Percentiles rank a stretch among this genome's conserved stretches.
These are phyloP conservation scores for Ormyrus nitidulus DNA, from an alignment of 2,888 invertebrate species.

Conservation along the genomic window DNA sequence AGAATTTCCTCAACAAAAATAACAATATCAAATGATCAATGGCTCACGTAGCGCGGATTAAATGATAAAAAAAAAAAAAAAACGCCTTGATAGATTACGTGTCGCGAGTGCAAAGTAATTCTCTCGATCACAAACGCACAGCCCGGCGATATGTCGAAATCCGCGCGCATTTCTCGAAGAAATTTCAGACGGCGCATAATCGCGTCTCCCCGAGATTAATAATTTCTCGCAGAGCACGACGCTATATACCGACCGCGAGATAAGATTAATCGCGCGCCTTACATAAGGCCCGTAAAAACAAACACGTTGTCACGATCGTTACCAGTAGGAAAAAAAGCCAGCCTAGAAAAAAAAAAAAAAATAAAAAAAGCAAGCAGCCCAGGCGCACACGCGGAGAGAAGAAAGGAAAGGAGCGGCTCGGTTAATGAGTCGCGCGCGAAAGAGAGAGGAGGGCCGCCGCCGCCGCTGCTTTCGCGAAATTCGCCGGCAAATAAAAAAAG, in stretches of 20 bases:
- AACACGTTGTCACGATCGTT: slow-evolving; percentile 28
- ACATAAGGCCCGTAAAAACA: slow-evolving; percentile 40
- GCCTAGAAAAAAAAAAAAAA: neutral
- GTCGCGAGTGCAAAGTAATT: neutral
- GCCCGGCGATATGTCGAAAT: too few relatives aligned
- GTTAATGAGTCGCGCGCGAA: slow-evolving; percentile 11
- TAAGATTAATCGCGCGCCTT: slow-evolving; percentile 42
- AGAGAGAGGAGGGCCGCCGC: neutral
- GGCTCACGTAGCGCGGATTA: too few relatives aligned
- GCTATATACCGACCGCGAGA: slow-evolving; percentile 2
- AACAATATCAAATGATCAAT: too few relatives aligned
- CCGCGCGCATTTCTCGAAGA: neutral
- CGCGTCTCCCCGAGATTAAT: slow-evolving; percentile 27
- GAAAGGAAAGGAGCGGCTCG: slow-evolving; percentile 13
- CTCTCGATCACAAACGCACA: too few relatives aligned
- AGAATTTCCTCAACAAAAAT: too few relatives aligned
- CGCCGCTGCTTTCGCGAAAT: slow-evolving; percentile 8
- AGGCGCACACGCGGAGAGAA: neutral
- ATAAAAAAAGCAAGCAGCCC: too few relatives aligned
- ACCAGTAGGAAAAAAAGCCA: neutral
- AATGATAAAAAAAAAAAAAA: neutral
- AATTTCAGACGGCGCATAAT: neutral
- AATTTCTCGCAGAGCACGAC: slow-evolving; percentile 30
- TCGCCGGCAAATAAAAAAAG: neutral
- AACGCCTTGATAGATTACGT: neutral